Conservation (phyloP, 2,113 vertebrate genomes). For the Cephalopholis sonnerati region DNA sequence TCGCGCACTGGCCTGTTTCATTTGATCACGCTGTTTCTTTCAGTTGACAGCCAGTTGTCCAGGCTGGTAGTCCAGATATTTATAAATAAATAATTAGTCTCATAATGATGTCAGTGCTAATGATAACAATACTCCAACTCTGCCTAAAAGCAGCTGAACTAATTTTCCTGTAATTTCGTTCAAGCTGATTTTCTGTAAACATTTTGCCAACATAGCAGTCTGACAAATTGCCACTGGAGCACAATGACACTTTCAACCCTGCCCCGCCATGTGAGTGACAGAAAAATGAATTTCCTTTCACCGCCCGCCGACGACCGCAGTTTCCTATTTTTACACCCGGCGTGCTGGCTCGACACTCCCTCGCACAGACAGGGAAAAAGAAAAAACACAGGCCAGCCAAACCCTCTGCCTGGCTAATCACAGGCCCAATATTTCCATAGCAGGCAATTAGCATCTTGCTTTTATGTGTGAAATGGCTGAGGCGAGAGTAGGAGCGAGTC, state of each 20-base stretch:
- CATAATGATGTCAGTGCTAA: constrained; percentile 23
- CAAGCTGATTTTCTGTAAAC: constrained; percentile 63
- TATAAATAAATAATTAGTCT: constrained; percentile 35
- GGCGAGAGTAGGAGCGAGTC: constrained; percentile 68
- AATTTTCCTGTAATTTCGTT: constrained; percentile 70
- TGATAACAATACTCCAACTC: constrained; percentile 40
- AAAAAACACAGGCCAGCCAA: constrained; percentile 63
- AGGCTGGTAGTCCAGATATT: constrained; percentile 17
- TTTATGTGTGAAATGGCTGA: constrained; percentile 79
- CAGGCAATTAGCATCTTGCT: constrained; percentile 83
- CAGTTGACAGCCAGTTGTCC: neutral
- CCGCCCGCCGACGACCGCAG: neutral
- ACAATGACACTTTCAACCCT: constrained; percentile 66
- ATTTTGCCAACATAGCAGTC: constrained; percentile 53
- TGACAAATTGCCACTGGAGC: constrained; percentile 68
- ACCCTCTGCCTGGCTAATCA: constrained; percentile 78
- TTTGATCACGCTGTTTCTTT: neutral
- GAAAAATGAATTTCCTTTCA: constrained; percentile 63
- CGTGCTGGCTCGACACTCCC: constrained; percentile 48
- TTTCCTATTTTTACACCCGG: constrained; percentile 44
- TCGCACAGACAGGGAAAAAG: constrained; percentile 55
- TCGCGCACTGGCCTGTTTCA: neutral
- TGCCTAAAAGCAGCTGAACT: constrained; percentile 52
- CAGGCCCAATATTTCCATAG: constrained; percentile 81
- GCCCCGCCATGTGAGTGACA: constrained; percentile 43